These are phyloP conservation scores for Allolobophora icterica DNA, from an alignment of 2,888 invertebrate genomes.

Conservation along the genomic window DNA sequence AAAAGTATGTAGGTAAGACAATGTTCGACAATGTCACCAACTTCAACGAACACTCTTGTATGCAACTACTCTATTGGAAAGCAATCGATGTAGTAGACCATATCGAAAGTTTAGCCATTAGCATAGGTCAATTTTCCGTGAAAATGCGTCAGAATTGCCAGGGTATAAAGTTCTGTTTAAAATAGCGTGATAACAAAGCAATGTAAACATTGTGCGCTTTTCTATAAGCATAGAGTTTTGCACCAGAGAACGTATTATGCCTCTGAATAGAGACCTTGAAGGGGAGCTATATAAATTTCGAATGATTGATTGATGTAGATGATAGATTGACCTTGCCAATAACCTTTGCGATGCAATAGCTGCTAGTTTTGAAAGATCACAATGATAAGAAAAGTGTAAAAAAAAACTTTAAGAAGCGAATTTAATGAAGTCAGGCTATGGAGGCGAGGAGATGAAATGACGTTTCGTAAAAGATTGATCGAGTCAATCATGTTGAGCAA, in stretches of 20 bases:
- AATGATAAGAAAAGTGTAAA: not conserved
- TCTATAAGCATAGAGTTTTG: too few relatives aligned
- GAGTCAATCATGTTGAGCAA: not conserved
- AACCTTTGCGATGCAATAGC: too few relatives aligned
- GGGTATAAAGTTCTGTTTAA: not conserved
- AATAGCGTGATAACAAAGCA: not conserved
- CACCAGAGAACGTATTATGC: not conserved
- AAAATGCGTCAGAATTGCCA: not conserved
- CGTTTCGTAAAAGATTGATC: not conserved
- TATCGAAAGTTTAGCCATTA: too few relatives aligned
- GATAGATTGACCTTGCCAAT: not conserved
- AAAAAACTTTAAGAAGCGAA: not conserved
- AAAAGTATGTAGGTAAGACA: not conserved
- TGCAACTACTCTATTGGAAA: not conserved
- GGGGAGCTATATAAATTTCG: too few relatives aligned
- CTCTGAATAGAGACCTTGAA: too few relatives aligned
- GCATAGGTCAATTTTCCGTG: not conserved
- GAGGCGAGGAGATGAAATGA: not conserved
- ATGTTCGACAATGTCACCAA: not conserved
- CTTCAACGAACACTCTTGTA: not conserved
- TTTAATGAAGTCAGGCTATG: not conserved
- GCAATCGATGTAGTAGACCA: too few relatives aligned
- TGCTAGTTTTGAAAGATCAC: not conserved
- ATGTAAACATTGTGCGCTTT: not conserved
- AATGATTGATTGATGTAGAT: too few relatives aligned